Evolutionary conservation across 1,140 invertebrate genomes (phyloP).

Genomic region (Sweltsa coloradensis): DNA sequence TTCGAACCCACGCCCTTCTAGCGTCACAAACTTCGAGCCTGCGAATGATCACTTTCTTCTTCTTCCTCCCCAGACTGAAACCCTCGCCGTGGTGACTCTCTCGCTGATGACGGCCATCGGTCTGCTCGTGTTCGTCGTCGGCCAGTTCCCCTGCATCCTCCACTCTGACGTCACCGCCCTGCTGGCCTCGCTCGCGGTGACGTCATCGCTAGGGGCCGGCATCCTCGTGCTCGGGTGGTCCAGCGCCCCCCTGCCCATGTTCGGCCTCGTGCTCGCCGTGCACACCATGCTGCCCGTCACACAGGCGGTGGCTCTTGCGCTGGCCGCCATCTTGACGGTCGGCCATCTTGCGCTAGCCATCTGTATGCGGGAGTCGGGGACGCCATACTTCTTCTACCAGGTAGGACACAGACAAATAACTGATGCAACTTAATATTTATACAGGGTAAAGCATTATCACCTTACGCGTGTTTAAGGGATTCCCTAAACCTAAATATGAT

Average conservation of each 20-base stretch:
- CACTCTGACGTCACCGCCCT: constrained; percentile 38
- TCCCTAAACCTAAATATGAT: too few relatives aligned
- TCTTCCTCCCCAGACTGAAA: too few relatives aligned
- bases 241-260: constrained; percentile 46
- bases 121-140: constrained; percentile 32
- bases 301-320: constrained; percentile 40
- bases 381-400: constrained; percentile 1
- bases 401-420: too few relatives aligned
- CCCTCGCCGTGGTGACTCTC: constrained; percentile 31
- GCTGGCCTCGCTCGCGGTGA: constrained; percentile 35
- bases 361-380: constrained; percentile 22
- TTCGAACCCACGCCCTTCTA: too few relatives aligned
- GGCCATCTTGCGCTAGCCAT: constrained; percentile 40
- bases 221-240: constrained; percentile 36
- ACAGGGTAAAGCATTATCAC: too few relatives aligned
- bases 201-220: constrained; percentile 31
- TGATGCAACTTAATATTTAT: too few relatives aligned
- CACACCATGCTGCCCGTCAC: constrained; percentile 61
- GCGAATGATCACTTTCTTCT: too few relatives aligned
- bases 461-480: too few relatives aligned
- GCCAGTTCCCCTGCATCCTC: constrained; percentile 35
- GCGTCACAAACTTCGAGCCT: too few relatives aligned
- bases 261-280: constrained; percentile 49
- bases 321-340: constrained; percentile 42
- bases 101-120: constrained; percentile 35